A percentile compares a stretch with the other conserved stretches of the same genome.
These are phyloP conservation scores for Dolichotis patagonum DNA, from an alignment of 2,113 vertebrate genomes.

Conservation along the genomic window DNA sequence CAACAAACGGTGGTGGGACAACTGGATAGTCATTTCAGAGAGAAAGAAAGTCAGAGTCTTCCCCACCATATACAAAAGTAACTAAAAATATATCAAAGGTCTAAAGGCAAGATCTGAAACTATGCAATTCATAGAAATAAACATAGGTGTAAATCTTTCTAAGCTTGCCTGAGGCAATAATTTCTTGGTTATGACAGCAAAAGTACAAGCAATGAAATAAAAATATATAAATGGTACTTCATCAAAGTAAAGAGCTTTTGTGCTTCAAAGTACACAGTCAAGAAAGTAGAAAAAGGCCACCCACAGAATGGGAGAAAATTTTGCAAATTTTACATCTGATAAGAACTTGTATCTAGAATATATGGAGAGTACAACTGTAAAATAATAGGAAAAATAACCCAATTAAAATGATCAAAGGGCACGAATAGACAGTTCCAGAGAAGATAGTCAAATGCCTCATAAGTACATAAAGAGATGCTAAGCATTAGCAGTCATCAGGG, in stretches of 20 bases:
- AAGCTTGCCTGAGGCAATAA: slow-evolving; percentile 16
- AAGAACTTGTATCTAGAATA: slow-evolving; percentile 51
- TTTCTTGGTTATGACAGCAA: slow-evolving; percentile 57
- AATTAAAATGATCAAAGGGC: slow-evolving; percentile 53
- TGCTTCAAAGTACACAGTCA: slow-evolving; percentile 28
- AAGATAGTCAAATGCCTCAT: slow-evolving; percentile 20
- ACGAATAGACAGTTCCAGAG: slow-evolving; percentile 31
- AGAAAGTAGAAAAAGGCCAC: slow-evolving; percentile 57
- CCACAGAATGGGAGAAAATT: slow-evolving; percentile 44
- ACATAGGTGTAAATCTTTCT: slow-evolving; percentile 59
- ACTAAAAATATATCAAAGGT: slow-evolving; percentile 47
- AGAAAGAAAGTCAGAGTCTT: slow-evolving; percentile 38
- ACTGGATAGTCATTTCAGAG: slow-evolving; percentile 21
- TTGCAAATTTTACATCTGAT: slow-evolving; percentile 48
- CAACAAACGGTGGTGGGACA: slow-evolving; percentile 47
- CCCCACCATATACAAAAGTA: background rate
- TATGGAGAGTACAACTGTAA: slow-evolving; percentile 34
- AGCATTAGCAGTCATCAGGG: background rate
- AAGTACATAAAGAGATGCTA: slow-evolving; percentile 24
- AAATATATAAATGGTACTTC: slow-evolving; percentile 29
- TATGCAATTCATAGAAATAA: slow-evolving; percentile 26
- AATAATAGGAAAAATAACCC: slow-evolving; percentile 50
- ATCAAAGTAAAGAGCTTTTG: slow-evolving; percentile 64
- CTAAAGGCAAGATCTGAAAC: slow-evolving; percentile 41
- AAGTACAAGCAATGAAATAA: slow-evolving; percentile 36